Base-by-base conservation (phyloP, 2,888 invertebrate species). In the Euzetes globulus region DNA sequence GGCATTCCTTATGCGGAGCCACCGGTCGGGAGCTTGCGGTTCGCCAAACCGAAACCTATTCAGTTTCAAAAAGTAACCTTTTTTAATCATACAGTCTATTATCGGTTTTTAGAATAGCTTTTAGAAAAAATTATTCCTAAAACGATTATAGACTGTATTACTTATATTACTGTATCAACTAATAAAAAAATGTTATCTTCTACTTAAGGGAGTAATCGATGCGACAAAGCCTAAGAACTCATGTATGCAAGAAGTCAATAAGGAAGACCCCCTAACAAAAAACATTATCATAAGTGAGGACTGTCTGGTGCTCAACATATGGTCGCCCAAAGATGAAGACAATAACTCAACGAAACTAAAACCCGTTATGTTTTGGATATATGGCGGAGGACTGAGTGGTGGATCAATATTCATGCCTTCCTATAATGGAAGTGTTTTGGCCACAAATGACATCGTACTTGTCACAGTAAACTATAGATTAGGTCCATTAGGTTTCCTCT, bases 241-340 rank as follows among this genome's bases (percentile, higher is more conserved):
- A 27, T 63, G 63, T 17, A 33, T 63, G 1, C 63, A 63, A 63
- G 13, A 15, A 17, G 17, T 25, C 17, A 47, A 17, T 11, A 17
- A 17, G n/a, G n/a, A n/a, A n/a, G n/a, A n/a, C n/a, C n/a, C 17
- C 2, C 15, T 55, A 33, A 13, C n/a, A 60, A 11, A 22, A n/a
- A n/a, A n/a, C n/a, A n/a, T n/a, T n/a, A n/a, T n/a, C n/a, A 4
- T 25, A 15, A 63, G 33, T 9, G 63, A 63, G 17, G 33, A 63
- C 37, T 72, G 72, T 72, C n/a, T 72, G 13, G 29, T 3, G 11
- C 15, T 72, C 1, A 58, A 72, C n/a, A 22, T 72, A 3, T 72
- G 52, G 33, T n/a, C 4, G 33, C 9, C 33, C 33, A 33, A 33
- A 9, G 33, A 33, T 7, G 9, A 9, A 33, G 27, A 45, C 2